These are phyloP conservation scores for Oceanodroma leucorhoa DNA, from an alignment of 2,797 vertebrate genomes.

Conservation along the genomic window DNA sequence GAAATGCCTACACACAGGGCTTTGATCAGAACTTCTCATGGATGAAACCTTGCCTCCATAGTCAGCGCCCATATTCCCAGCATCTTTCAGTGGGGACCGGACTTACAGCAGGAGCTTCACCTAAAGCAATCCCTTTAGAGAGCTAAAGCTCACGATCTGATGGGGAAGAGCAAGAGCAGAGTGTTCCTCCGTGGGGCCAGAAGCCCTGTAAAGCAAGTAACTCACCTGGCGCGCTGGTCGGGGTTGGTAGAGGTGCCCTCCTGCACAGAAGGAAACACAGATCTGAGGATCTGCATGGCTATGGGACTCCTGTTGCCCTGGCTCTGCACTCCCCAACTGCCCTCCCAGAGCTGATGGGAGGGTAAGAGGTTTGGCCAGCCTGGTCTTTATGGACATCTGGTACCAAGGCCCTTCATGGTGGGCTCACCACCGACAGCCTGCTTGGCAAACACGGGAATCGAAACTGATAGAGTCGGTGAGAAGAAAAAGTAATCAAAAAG, in stretches of 20 bases:
- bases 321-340: neutral
- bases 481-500: neutral
- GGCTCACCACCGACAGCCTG: neutral
- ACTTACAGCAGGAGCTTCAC: neutral
- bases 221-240: constrained; percentile 74
- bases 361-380: neutral
- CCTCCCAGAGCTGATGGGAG: neutral
- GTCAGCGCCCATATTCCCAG: neutral
- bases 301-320: neutral
- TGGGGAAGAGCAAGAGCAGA: neutral
- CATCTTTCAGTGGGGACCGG: neutral
- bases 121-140: neutral
- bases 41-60: neutral
- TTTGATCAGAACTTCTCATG: neutral
- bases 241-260: constrained; percentile 80
- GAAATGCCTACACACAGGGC: neutral
- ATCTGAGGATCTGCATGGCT: neutral
- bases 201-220: neutral
- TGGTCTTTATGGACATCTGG: neutral
- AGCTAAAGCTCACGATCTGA: neutral
- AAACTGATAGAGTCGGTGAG: fast-evolving
- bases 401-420: neutral
- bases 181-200: neutral
- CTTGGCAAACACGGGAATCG: fast-evolving
- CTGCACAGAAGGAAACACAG: constrained; percentile 72